These are phyloP conservation scores for Gobiocypris rarus DNA, from an alignment of 2,113 vertebrate genomes.

Conservation along the genomic window DNA sequence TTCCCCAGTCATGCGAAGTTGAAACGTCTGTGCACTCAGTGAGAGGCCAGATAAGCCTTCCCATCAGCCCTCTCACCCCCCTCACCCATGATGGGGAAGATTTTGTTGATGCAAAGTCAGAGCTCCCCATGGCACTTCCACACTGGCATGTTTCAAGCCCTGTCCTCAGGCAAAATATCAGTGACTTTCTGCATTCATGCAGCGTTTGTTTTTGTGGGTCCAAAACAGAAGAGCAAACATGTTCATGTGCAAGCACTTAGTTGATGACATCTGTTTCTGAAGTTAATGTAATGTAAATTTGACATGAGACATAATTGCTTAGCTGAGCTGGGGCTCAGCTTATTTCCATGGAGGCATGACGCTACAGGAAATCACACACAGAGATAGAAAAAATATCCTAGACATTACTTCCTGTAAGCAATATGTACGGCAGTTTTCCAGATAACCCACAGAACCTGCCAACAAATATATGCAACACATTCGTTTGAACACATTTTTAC, in stretches of 20 bases:
- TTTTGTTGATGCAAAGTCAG: constrained; percentile 31
- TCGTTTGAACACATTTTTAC: background rate
- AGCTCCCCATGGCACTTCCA: constrained; percentile 36
- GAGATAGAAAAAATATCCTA: background rate
- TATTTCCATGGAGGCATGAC: background rate
- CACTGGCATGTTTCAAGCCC: constrained; percentile 20
- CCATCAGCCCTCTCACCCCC: constrained; percentile 4
- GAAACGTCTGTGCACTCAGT: constrained; percentile 41
- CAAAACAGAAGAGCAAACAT: background rate
- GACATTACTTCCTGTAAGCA: background rate
- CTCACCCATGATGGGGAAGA: background rate
- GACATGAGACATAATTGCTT: background rate
- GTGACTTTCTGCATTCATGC: background rate
- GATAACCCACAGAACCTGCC: background rate
- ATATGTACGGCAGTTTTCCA: background rate
- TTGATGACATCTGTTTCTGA: background rate
- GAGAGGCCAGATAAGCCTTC: constrained; percentile 36
- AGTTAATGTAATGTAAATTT: background rate
- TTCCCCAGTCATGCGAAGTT: background rate
- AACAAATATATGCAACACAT: background rate
- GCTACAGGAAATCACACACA: background rate
- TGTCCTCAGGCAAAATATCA: constrained; percentile 20
- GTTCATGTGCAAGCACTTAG: background rate
- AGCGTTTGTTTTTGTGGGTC: constrained; percentile 28
- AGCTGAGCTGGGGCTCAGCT: background rate